Evolutionary conservation across 2,888 invertebrate species (phyloP).

Genomic region (Polyploca ridens): DNA sequence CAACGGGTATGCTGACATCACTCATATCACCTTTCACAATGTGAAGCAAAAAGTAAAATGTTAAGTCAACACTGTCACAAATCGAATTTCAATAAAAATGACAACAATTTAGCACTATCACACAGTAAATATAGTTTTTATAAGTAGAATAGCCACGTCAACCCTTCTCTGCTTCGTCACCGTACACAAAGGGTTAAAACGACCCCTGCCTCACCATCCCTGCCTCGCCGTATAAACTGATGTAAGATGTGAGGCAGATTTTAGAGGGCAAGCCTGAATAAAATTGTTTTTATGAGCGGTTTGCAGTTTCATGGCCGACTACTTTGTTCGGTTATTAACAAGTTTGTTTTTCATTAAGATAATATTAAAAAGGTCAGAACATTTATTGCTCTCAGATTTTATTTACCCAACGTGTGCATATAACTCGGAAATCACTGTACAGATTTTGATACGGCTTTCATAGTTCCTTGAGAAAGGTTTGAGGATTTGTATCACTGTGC

Average conservation of each 20-base stretch:
- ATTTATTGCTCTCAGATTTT: too few species aligned
- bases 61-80: conserved; percentile 25
- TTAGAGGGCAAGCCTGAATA: neutral
- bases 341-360: conserved; percentile 2
- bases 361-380: conserved; percentile 17
- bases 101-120: conserved; percentile 37
- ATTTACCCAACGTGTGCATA: too few species aligned
- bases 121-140: conserved; percentile 27
- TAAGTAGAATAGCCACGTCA: conserved; percentile 42
- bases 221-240: conserved; percentile 40
- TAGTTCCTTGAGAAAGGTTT: too few species aligned
- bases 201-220: conserved; percentile 41
- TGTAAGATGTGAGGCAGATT: neutral
- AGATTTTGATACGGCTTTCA: too few species aligned
- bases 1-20: neutral
- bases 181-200: conserved; percentile 57
- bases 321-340: conserved; percentile 39
- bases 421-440: too few species aligned
- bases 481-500: too few species aligned
- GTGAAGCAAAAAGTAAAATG: conserved; percentile 19
- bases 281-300: conserved; percentile 31
- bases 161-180: conserved; percentile 59
- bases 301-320: conserved; percentile 37
- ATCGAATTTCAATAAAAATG: conserved; percentile 53
- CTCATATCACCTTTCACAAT: neutral